Conservation (phyloP, 2,797 vertebrate genomes). For the Pseudochirops cupreus region DNA sequence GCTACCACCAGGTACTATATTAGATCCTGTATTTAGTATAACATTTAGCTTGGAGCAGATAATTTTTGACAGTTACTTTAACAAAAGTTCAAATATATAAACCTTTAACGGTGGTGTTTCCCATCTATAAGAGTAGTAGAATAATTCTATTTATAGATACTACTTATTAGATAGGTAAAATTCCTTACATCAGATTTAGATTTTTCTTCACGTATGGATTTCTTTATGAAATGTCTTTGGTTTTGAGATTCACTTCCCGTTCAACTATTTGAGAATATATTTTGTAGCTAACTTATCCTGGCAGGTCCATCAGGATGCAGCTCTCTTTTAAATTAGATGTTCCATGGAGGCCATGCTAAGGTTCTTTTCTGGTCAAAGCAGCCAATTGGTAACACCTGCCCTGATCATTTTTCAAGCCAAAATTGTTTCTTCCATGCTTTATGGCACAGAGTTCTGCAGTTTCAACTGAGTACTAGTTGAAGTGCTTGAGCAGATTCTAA, state of each 20-base stretch:
- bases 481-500: constrained; percentile 52
- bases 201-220: not conserved
- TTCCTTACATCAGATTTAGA: not conserved
- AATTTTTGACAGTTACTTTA: not conserved
- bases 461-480: constrained; percentile 14
- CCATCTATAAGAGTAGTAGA: not conserved
- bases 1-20: not conserved
- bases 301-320: constrained; percentile 53
- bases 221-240: not conserved
- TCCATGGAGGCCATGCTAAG: constrained; percentile 28
- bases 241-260: not conserved
- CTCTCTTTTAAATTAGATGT: constrained; percentile 44
- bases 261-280: constrained; percentile 44
- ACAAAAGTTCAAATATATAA: not conserved
- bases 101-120: not conserved
- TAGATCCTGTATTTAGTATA: not conserved
- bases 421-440: not conserved
- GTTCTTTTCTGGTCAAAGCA: constrained; percentile 2
- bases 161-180: not conserved
- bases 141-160: not conserved
- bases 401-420: not conserved
- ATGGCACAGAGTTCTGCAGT: not conserved
- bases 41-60: not conserved
- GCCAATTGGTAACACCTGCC: not conserved
- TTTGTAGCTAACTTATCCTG: constrained; percentile 62